A percentile compares a stretch with the other conserved stretches of the same genome.
These are phyloP conservation scores for Parnassius smintheus DNA, from an alignment of 2,888 invertebrate species.

Conservation along the genomic window DNA sequence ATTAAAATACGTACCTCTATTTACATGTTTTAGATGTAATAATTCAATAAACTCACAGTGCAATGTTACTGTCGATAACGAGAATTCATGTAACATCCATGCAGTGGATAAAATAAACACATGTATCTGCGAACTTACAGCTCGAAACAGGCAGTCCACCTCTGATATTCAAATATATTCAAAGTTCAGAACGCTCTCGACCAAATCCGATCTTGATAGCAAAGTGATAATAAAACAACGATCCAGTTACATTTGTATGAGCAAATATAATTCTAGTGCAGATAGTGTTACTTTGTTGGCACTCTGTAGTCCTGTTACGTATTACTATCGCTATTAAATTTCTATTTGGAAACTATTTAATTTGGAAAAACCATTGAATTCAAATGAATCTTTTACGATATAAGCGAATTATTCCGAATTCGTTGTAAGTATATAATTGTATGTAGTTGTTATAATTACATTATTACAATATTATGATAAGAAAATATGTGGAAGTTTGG, in stretches of 20 bases:
- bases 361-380: too few species aligned
- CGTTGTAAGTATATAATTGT: too few species aligned
- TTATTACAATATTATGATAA: too few species aligned
- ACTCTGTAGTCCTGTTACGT: slow-evolving; percentile 12
- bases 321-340: slow-evolving; percentile 10
- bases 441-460: too few species aligned
- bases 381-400: too few species aligned
- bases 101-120: slow-evolving; percentile 27
- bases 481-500: too few species aligned
- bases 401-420: too few species aligned
- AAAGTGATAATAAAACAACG: slow-evolving; percentile 26
- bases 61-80: slow-evolving; percentile 15
- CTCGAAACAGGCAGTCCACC: slow-evolving; percentile 19
- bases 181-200: slow-evolving; percentile 30
- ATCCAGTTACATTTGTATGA: slow-evolving; percentile 29
- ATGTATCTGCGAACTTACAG: slow-evolving; percentile 20
- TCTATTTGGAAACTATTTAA: neutral
- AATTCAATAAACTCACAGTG: slow-evolving; percentile 10
- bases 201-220: slow-evolving; percentile 29
- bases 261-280: slow-evolving; percentile 21
- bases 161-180: slow-evolving; percentile 32
- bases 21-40: too few species aligned
- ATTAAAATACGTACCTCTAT: too few species aligned
- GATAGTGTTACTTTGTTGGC: slow-evolving; percentile 5
- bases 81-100: slow-evolving; percentile 13